phyloP scores from a whole-genome alignment of 2,888 invertebrate species.

The Oegoconia quadripuncta region DNA sequence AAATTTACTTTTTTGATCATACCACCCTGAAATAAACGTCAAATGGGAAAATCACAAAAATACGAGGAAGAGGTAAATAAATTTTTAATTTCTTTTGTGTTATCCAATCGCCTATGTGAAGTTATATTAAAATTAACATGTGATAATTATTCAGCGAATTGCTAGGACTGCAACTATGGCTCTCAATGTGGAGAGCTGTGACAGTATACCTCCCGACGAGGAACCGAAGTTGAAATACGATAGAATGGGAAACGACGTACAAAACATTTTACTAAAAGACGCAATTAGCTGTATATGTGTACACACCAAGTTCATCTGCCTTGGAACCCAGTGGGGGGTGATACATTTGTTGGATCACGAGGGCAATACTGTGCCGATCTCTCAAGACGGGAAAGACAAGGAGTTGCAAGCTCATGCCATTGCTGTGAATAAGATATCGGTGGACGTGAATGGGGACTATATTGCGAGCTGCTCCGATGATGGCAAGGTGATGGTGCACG shows the following conservation, averaged over 20 bases:
- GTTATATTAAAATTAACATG: too few species aligned
- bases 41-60: neutral
- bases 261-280: conserved; percentile 89
- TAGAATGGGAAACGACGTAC: conserved; percentile 91
- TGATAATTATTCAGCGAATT: neutral
- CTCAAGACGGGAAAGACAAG: conserved; percentile 80
- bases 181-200: conserved; percentile 63
- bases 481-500: conserved; percentile 91
- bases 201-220: conserved; percentile 66
- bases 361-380: conserved; percentile 85
- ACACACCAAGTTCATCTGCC: conserved; percentile 95
- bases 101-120: too few species aligned
- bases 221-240: conserved; percentile 96
- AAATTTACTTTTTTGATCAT: too few species aligned
- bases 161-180: conserved; percentile 45
- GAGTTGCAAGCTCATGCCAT: conserved; percentile 90
- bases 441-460: conserved; percentile 96
- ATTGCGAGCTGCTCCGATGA: conserved; percentile 96
- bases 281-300: conserved; percentile 94
- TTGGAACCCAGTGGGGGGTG: conserved; percentile 95
- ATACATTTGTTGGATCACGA: conserved; percentile 95
- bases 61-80: neutral
- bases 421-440: conserved; percentile 96
- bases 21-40: neutral
- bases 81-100: neutral